Evolutionary conservation across 92 coral and sea anemone genomes (phyloP), one percentile per base, ranked within the genome.

Genomic region (Phenganax subtilis): DNA sequence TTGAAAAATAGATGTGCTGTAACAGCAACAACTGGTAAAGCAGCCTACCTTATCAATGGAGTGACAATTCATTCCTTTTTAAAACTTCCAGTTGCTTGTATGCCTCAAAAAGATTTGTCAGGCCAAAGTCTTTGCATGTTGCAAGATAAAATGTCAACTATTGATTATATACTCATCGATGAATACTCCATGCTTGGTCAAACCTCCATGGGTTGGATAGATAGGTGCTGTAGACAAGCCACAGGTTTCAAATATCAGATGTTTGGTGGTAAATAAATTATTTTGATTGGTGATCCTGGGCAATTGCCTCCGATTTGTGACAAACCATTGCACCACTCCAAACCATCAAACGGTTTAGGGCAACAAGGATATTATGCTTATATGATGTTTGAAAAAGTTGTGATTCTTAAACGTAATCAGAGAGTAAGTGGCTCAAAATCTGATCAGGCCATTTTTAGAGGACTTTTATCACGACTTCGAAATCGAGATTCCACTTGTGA

Each of bases 141-240:
- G 77, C 87, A 89, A 77, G 83, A 83, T 64, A 86, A 62, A 67
- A 80, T 88, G 51, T 28, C 47, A 56, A 7, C 66, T 54, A 71
- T 79, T 79, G 84, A 89, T 55, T 86, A 77, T 72, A 71, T 89
- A 29, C 61, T 86, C 44, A 89, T 79, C 16, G 91, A 89, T 79
- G 86, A 89, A 79, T 89, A 89, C 84, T 89, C 91, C 20, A 89
- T 89, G 92, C 92, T 80, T 60, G 89, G 88, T 9, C 89, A 89
- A 86, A 29, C 80, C 53, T 75, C 91, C 25, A 63, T 86, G 65
- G 91, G 88, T 30, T 86, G 89, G 91, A 89, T 86, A 60, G 85
- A 86, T 72, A 84, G 91, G 75, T 74, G 91, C 37, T 86, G 89
- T 57, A 80, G 87, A 62, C 89, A 89, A 77, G 83, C 89, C 80